Base-by-base conservation (phyloP, 2,888 invertebrate genomes). In the Mantis religiosa region DNA sequence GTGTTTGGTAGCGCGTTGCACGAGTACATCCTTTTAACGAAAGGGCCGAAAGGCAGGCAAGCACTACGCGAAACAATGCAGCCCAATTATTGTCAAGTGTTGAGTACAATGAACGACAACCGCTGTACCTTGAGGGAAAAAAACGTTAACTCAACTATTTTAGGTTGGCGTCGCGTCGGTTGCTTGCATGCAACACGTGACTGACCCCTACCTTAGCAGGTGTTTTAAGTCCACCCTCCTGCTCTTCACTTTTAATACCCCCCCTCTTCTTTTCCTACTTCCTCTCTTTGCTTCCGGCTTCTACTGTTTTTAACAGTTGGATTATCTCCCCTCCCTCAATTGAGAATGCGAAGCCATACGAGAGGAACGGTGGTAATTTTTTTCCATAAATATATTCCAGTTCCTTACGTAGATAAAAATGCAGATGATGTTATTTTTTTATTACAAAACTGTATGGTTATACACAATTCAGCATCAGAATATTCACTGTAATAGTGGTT, bases 131-230 rank as follows among this genome's bases (percentile, higher is more conserved):
- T 41, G 41, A 41, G 41, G 54, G 54, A 54, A 20, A 71, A 71
- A 71, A 71, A 71, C 54, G 54, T 71, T 71, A 71, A 71, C 54
- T 71, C 20, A 71, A 71, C 54, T 71, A 71, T 71, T 71, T 71
- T 71, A 20, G 54, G 20, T 25, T 71, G 54, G 54, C 54, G 54
- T 71, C 54, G 54, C 54, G 54, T 71, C 54, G 20, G 54, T 71
- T 71, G 54, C 47, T 34, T 85, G 85, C 41, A 47, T 47, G n/a
- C 85, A 85, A 71, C 86, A 86, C 81, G 86, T 86, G 86, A 81
- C 14, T 71, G 71, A 81, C 86, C 86, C 86, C 28, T 28, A 81
- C 71, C 71, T 71, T 71, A 81, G 81, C 86, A 86, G 86, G 86
- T 86, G 86, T 71, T 86, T 20, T 28, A 7, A 27, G 27, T 28